Conservation (phyloP, 2,797 vertebrate species). For the Neoniphon sammara region DNA sequence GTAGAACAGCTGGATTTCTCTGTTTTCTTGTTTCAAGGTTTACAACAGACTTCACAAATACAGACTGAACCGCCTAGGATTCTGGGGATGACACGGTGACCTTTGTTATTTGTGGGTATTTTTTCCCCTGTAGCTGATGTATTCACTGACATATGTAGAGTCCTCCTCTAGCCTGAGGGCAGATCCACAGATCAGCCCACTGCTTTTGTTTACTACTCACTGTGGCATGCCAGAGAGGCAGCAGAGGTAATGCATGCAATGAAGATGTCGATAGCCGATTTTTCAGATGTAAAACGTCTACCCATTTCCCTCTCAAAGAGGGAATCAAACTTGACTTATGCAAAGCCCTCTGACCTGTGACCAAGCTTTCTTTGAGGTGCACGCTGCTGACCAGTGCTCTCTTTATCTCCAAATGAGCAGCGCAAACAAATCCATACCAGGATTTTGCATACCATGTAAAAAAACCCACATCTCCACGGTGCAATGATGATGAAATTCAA, state of each 20-base stretch:
- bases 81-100: conserved; percentile 1
- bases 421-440: conserved; percentile 73
- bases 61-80: conserved; percentile 4
- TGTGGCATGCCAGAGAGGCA: conserved; percentile 29
- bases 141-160: conserved; percentile 23
- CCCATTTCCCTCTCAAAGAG: conserved; percentile 48
- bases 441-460: conserved; percentile 72
- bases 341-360: conserved; percentile 69
- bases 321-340: conserved; percentile 62
- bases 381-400: conserved; percentile 63
- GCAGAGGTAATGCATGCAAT: conserved; percentile 30
- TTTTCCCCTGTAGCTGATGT: conserved; percentile 18
- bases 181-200: conserved; percentile 57
- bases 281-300: conserved; percentile 62
- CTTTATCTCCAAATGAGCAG: conserved; percentile 50
- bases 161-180: conserved; percentile 36
- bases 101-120: not conserved
- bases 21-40: too few relatives aligned
- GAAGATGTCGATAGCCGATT: conserved; percentile 42
- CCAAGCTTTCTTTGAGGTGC: conserved; percentile 49
- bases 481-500: conserved; percentile 66
- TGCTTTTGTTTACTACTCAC: conserved; percentile 51
- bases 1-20: too few relatives aligned
- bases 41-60: not conserved
- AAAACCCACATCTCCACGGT: conserved; percentile 55